Base-by-base conservation (phyloP, 1,140 invertebrate species). In the Subanguina moxae region DNA sequence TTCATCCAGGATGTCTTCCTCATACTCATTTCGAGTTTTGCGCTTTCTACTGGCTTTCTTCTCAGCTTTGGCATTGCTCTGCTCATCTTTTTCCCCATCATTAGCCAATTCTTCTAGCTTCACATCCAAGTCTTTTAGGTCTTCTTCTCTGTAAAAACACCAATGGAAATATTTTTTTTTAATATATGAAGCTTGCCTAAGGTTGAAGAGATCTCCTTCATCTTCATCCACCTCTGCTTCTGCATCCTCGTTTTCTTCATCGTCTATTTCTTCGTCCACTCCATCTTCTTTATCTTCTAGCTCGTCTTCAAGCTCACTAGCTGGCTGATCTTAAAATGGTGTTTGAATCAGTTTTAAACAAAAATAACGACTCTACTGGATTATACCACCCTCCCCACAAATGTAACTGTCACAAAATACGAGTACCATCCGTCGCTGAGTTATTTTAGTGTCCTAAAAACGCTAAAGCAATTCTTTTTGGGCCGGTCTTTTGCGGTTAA, bases 141-240 rank as follows among this genome's bases (percentile, higher is more conserved):
- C 48, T 52, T 52, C 48, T 52, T 52, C 48, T 52, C 66, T 67
- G 19, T 45, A 42, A 64, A 67, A 67, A 65, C n/a, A 32, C 1
- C 1, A 45, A 65, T 64, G 21, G 17, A 17, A 62, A 17, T 15
- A 42, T 15, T 38, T 42, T 19, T 56, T 43, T 61, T 30, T 61
- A 19, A 61, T 61, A 21, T 30, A 11, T 61, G 28, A 21, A 30
- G 28, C 28, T 25, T 8, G n/a, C 19, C 19, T 25, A 30, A 61
- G 19, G 17, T 32, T 61, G 13, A 21, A 61, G 19, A 61, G 3
- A 32, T 61, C 48, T 23, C 25, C 32, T 42, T 46, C 32, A 17
- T 28, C 21, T 46, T 64, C 46, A 19, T 64, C 43, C 38, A 23
- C 7, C 38, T 28, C 17, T 28, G n/a, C 64, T 1, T 66, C 28